Base-by-base conservation (phyloP, 2,888 invertebrate species). In the Adela reaumurella region DNA sequence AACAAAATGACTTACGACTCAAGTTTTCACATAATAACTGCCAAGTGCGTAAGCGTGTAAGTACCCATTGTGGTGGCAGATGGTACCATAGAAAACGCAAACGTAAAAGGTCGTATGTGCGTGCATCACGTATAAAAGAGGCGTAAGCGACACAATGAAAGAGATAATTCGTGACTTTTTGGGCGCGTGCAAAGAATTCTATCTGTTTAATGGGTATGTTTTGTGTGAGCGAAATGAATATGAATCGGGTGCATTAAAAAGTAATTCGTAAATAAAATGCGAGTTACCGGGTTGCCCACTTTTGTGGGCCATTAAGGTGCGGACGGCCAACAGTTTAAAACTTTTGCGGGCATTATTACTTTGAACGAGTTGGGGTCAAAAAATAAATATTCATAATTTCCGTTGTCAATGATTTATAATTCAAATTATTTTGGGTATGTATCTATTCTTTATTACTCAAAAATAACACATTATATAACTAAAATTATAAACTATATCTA, bases 11-110 rank as follows among this genome's bases (percentile, higher is more conserved):
- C n/a, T n/a, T n/a, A n/a, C n/a, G n/a, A n/a, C n/a, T n/a, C n/a
- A n/a, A n/a, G n/a, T n/a, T n/a, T n/a, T n/a, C 35, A 11, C 3
- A 14, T 14, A 35, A 14, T 3, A 14, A 14, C 11, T 35, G 35
- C 11, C 35, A 64, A 68, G 60, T 69, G 70, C 67, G 66, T 62
- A 62, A 64, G 67, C 72, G 68, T 68, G 70, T 73, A 74, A 74
- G 74, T 74, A 67, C 70, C 67, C 64, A 71, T 72, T 76, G 74
- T 73, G 72, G 72, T 64, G 72, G 67, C 76, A 77, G 77, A 78
- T 77, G 77, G 74, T 66, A 58, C 59, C 58, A 63, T 24, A 24
- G 24, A 24, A 24, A 24, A 24, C 14, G 14, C 35, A 35, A 8
- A 8, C 35, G 35, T 3, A 11, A 3, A 35, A 35, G 3, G 35